These are phyloP conservation scores for Zoanthus gigantus DNA, from an alignment of 92 coral and sea anemone genomes.

Conservation along the genomic window DNA sequence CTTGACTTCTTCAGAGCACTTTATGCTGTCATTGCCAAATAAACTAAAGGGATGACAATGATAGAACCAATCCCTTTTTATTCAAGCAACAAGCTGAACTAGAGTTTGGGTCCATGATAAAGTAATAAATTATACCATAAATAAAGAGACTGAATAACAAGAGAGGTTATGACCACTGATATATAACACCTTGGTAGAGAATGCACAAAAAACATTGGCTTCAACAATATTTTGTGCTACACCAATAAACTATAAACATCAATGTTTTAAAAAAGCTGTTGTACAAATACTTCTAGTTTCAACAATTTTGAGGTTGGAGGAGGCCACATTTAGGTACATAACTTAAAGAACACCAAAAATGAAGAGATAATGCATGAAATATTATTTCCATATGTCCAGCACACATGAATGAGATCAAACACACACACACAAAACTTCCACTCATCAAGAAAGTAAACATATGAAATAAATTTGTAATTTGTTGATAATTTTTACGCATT, in stretches of 20 bases:
- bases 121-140: neutral
- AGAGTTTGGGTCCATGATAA: neutral
- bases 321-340: neutral
- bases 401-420: constrained; percentile 25
- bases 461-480: neutral
- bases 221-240: neutral
- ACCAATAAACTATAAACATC: too few species aligned
- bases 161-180: neutral
- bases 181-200: neutral
- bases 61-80: neutral
- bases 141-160: neutral
- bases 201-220: neutral
- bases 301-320: neutral
- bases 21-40: neutral
- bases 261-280: neutral
- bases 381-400: constrained; percentile 37
- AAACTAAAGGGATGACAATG: neutral
- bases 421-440: neutral
- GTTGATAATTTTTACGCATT: too few species aligned
- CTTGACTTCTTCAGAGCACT: neutral
- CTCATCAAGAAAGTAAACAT: too few species aligned
- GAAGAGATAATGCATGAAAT: constrained; percentile 16
- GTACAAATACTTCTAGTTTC: neutral
- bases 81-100: neutral
- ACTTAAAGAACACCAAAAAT: neutral